Conservation (phyloP, 2,797 vertebrate genomes). For the Pitangus sulphuratus region DNA sequence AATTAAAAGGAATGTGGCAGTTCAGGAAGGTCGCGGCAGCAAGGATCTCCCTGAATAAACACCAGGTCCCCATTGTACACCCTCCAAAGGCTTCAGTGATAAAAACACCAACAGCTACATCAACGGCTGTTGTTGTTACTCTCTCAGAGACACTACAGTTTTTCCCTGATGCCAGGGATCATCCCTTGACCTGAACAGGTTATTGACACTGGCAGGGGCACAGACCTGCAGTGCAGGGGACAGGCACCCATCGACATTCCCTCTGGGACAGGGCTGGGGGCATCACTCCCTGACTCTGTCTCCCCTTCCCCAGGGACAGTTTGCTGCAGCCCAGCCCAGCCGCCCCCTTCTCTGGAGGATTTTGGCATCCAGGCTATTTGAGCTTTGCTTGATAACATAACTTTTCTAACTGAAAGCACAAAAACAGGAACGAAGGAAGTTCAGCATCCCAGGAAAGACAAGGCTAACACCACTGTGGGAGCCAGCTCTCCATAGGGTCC, state of each 20-base stretch:
- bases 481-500: rapidly evolving
- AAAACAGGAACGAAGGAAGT: background rate
- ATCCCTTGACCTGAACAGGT: background rate
- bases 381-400: background rate
- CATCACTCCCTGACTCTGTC: background rate
- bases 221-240: background rate
- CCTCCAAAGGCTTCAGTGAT: background rate
- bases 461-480: rapidly evolving
- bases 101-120: background rate
- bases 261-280: rapidly evolving
- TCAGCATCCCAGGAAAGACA: rapidly evolving
- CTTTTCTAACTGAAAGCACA: background rate
- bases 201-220: background rate
- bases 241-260: rapidly evolving
- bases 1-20: constrained; percentile 80
- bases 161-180: background rate
- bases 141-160: background rate
- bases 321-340: rapidly evolving
- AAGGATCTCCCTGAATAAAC: constrained; percentile 76
- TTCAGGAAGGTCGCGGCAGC: constrained; percentile 80
- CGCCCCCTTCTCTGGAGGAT: background rate
- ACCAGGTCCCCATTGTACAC: constrained; percentile 16
- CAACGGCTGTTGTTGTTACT: background rate
- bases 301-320: background rate
- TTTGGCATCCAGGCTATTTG: background rate